Evolutionary conservation across 2,113 vertebrate genomes (phyloP).

Genomic region (Antechinus flavipes): DNA sequence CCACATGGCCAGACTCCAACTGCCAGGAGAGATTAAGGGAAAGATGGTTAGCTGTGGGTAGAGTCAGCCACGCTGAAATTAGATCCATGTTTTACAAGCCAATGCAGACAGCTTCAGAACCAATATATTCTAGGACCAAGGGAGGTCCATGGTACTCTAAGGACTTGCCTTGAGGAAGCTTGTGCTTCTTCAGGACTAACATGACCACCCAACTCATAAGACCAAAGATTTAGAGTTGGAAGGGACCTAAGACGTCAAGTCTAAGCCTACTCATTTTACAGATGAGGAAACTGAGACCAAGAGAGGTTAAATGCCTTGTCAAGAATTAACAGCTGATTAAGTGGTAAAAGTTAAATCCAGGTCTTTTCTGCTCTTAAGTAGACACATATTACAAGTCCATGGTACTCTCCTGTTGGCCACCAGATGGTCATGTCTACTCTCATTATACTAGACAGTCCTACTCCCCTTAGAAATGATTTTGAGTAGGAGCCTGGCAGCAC

Average conservation of each 20-base stretch:
- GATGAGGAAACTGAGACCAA: background rate
- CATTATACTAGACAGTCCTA: background rate
- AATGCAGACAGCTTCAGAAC: background rate
- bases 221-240: background rate
- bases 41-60: background rate
- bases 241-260: background rate
- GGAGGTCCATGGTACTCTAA: background rate
- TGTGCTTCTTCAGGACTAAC: background rate
- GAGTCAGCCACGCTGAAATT: background rate
- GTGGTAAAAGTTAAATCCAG: background rate
- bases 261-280: background rate
- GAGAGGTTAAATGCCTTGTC: background rate
- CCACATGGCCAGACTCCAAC: background rate
- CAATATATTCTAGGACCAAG: background rate
- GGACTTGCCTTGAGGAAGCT: background rate
- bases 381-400: background rate
- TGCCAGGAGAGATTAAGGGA: constrained; percentile 10
- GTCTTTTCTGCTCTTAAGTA: background rate
- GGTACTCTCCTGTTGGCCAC: background rate
- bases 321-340: background rate
- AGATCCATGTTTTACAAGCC: background rate
- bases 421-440: background rate
- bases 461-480: background rate
- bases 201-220: background rate
- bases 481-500: background rate